These are phyloP conservation scores for Mythimna vitellina DNA, from an alignment of 2,888 invertebrate genomes.

Conservation along the genomic window DNA sequence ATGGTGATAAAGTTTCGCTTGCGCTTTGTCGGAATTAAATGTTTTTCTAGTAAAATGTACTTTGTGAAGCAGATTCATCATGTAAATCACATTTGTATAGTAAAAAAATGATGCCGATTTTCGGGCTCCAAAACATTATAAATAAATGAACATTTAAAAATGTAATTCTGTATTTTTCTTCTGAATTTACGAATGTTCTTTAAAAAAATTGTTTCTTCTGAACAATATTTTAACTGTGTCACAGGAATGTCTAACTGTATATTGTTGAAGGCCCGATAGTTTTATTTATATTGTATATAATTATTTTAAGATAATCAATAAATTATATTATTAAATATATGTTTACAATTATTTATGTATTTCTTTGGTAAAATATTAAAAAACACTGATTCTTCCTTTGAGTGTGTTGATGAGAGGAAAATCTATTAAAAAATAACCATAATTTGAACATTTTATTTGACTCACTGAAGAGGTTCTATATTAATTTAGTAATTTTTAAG, in stretches of 20 bases:
- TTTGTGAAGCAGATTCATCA: not conserved
- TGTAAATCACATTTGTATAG: too few relatives aligned
- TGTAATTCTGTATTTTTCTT: not conserved
- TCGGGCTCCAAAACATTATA: not conserved
- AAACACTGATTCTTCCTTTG: not conserved
- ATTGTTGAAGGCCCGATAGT: slow-evolving; percentile 36
- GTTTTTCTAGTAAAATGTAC: not conserved
- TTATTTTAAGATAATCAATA: slow-evolving; percentile 63
- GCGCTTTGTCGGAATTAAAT: not conserved
- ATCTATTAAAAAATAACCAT: not conserved
- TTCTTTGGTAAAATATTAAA: not conserved
- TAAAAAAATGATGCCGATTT: not conserved
- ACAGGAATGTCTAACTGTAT: slow-evolving; percentile 25
- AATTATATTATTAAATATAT: slow-evolving; percentile 56
- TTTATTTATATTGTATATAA: slow-evolving; percentile 61
- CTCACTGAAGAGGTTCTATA: not conserved
- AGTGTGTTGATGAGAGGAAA: not conserved
- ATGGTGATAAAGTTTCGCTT: not conserved
- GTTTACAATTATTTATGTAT: slow-evolving; percentile 40
- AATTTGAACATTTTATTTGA: not conserved
- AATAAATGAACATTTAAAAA: slow-evolving; percentile 20
- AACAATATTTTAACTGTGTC: slow-evolving; percentile 2
- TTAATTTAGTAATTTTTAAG: too few relatives aligned
- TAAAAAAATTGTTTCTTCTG: not conserved
- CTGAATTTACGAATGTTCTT: not conserved